These are phyloP conservation scores for Pterophyllum scalare DNA, from an alignment of 2,113 vertebrate genomes.

Conservation along the genomic window DNA sequence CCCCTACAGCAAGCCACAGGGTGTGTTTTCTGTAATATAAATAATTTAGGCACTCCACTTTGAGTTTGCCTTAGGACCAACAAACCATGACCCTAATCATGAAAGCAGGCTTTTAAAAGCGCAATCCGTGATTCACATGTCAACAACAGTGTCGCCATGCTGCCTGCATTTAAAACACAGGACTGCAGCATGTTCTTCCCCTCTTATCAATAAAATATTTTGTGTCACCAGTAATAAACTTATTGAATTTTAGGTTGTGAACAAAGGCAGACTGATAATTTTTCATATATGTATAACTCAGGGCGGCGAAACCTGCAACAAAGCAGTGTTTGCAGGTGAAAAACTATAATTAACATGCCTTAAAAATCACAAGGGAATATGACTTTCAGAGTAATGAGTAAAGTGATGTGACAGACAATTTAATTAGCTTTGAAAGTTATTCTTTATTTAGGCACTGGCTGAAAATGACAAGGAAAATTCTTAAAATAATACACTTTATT, in stretches of 20 bases:
- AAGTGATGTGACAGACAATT: neutral
- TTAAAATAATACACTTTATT: conserved; percentile 60
- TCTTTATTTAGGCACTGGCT: neutral
- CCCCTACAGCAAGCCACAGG: conserved; percentile 19
- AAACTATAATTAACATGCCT: neutral
- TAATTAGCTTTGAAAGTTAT: neutral
- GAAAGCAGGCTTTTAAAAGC: conserved; percentile 28
- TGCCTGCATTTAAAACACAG: conserved; percentile 1
- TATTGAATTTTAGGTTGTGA: neutral
- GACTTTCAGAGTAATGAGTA: neutral
- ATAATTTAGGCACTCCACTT: conserved; percentile 52
- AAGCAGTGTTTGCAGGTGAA: neutral
- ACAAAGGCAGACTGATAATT: neutral
- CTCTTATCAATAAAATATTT: conserved; percentile 3
- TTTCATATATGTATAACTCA: neutral
- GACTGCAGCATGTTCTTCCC: neutral
- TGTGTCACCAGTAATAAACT: neutral
- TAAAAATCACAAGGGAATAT: no score
- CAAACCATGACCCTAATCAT: conserved; percentile 37
- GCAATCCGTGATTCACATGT: conserved; percentile 6
- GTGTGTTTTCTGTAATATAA: conserved; percentile 42
- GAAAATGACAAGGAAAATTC: conserved; percentile 18
- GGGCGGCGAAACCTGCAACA: neutral
- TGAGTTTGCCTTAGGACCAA: conserved; percentile 45
- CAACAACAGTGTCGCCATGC: neutral